phyloP scores from a whole-genome alignment of 2,113 vertebrate species.

The Gobiocypris rarus region DNA sequence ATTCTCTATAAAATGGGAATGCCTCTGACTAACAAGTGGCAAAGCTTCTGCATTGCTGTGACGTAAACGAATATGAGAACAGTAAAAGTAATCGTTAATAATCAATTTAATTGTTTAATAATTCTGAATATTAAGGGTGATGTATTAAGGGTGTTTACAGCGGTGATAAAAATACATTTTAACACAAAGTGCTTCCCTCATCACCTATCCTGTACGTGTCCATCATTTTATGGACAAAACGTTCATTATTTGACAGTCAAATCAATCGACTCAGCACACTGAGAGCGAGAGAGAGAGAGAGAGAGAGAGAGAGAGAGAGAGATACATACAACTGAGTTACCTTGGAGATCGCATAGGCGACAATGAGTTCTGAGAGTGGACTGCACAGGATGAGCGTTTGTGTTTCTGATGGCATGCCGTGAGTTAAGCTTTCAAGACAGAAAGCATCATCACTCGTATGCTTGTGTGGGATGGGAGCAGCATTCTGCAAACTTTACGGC shows the following conservation, averaged over 20 bases:
- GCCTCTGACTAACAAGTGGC: too few relatives aligned
- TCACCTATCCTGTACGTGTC: background rate
- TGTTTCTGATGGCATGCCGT: slow-evolving; percentile 12
- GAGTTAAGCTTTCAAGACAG: slow-evolving; percentile 29
- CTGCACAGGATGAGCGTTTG: background rate
- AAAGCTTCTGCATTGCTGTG: background rate
- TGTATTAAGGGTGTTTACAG: background rate
- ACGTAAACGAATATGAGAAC: background rate
- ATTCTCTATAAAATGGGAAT: too few relatives aligned
- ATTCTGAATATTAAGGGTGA: background rate
- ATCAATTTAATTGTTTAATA: background rate
- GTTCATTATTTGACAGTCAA: slow-evolving; percentile 79
- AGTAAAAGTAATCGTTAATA: background rate
- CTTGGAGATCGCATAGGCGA: slow-evolving; percentile 21
- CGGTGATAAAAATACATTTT: slow-evolving; percentile 11
- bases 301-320: slow-evolving; percentile 27
- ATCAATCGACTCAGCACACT: slow-evolving; percentile 70
- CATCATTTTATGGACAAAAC: slow-evolving; percentile 42
- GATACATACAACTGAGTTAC: background rate
- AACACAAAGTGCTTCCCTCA: background rate
- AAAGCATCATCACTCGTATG: slow-evolving; percentile 26
- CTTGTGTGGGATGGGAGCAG: slow-evolving; percentile 72
- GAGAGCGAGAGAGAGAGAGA: background rate
- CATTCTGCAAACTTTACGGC: slow-evolving; percentile 77
- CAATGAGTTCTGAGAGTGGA: slow-evolving; percentile 13